Base-by-base conservation (phyloP, 2,888 invertebrate species). In the Cecidostiba fungosa region DNA sequence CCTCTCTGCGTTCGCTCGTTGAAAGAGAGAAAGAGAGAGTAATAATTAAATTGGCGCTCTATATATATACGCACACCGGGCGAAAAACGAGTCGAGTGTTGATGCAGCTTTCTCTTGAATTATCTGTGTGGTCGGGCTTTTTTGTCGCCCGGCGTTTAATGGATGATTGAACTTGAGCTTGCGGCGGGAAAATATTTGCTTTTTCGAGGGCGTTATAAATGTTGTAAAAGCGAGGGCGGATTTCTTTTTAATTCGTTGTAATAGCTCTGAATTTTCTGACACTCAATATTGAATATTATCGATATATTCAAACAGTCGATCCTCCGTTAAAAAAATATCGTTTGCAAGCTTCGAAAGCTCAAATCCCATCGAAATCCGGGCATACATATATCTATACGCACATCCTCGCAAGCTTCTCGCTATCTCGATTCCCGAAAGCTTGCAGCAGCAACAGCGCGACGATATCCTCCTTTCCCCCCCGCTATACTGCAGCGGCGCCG, bases 1-100 rank as follows among this genome's bases (percentile, higher is more conserved):
- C 14, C 43, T 32, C n/a, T n/a, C 43, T 0, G 43, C 36, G 36
- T 36, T 36, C 36, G 62, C 19, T 62, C 16, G n/a, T n/a, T n/a
- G n/a, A n/a, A n/a, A n/a, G n/a, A n/a, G n/a, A n/a, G n/a, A n/a
- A n/a, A 47, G n/a, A 32, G 3, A 26, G 8, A 32, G 43, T 32
- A 82, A 82, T 77, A 82, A 85, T 85, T 78, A 66, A 82, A 74
- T 82, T 85, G 62, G 29, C 69, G 69, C 59, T 70, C n/a, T 54
- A 50, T n/a, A n/a, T n/a, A n/a, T n/a, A n/a, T n/a, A n/a, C n/a
- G n/a, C n/a, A n/a, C 50, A n/a, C n/a, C 8, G 23, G 54, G 4
- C 14, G 82, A 70, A 82, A 82, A 82, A 66, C 23, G 16, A 29
- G 36, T 32, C 39, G 74, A 70, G 74, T 36, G 39, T 36, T 32